A percentile compares a stretch with the other conserved stretches of the same genome.
These are phyloP conservation scores for Drosophila simulans DNA, from an alignment of 1,140 invertebrate species.

Conservation along the genomic window DNA sequence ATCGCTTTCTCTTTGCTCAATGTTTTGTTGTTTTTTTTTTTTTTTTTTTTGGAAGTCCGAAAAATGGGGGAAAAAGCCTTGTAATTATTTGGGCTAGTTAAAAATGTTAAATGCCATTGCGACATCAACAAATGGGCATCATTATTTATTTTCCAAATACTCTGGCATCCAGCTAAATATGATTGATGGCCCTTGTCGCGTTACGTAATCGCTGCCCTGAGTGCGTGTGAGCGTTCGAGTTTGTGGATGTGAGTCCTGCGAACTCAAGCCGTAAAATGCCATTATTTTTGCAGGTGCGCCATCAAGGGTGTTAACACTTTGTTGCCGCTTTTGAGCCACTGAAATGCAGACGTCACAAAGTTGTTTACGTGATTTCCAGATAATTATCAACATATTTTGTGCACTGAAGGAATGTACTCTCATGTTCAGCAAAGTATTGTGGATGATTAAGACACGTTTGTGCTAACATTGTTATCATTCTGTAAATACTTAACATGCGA, in stretches of 20 bases:
- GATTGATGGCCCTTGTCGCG: slow-evolving; percentile 78
- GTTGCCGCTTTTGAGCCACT: slow-evolving; percentile 62
- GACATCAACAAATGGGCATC: slow-evolving; percentile 35
- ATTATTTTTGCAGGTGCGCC: slow-evolving; percentile 67
- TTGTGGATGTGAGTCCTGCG: slow-evolving; percentile 34
- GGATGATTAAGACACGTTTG: too few species aligned
- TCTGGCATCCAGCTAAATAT: slow-evolving; percentile 60
- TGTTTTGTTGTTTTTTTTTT: neutral
- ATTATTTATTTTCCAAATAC: slow-evolving; percentile 34
- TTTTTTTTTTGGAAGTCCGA: neutral
- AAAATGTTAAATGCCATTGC: slow-evolving; percentile 11
- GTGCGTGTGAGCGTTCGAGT: slow-evolving; percentile 45
- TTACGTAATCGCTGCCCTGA: slow-evolving; percentile 76
- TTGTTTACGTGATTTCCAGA: slow-evolving; percentile 58
- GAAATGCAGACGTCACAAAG: slow-evolving; percentile 54
- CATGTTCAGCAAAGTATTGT: too few species aligned
- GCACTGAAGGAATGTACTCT: neutral
- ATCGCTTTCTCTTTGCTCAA: slow-evolving; percentile 14
- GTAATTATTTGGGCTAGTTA: slow-evolving; percentile 50
- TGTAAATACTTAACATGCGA: too few species aligned
- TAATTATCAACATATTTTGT: slow-evolving; percentile 66
- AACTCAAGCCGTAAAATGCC: slow-evolving; percentile 36
- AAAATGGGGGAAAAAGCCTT: neutral
- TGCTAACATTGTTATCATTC: too few species aligned
- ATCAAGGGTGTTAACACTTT: slow-evolving; percentile 66